Conservation (phyloP, 2,888 invertebrate species). For the Dryadula phaetusa region DNA sequence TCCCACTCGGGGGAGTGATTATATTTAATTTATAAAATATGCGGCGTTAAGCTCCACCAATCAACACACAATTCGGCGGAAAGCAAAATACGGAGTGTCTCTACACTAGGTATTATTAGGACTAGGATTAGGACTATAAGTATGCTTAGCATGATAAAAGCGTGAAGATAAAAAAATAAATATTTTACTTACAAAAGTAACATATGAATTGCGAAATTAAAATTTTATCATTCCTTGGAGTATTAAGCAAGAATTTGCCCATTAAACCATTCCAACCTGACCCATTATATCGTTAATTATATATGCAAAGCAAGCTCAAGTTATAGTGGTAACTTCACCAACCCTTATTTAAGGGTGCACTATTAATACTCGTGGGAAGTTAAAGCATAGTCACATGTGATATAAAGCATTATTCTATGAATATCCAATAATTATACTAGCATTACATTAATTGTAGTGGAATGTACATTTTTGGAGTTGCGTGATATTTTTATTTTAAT, state of each 20-base stretch:
- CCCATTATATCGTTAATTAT: background rate
- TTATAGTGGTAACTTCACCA: background rate
- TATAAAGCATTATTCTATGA: conserved; percentile 1
- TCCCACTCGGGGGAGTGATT: too few species aligned
- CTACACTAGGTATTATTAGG: too few species aligned
- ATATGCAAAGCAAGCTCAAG: background rate
- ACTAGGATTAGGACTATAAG: too few species aligned
- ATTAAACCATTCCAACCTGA: background rate
- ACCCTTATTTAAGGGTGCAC: conserved; percentile 1
- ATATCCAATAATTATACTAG: background rate
- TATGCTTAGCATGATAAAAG: too few species aligned
- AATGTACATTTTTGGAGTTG: conserved; percentile 9
- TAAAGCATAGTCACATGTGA: background rate
- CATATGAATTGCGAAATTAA: too few species aligned
- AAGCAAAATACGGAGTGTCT: too few species aligned
- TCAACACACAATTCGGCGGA: too few species aligned
- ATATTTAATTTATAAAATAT: too few species aligned
- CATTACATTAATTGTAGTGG: background rate
- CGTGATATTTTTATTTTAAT: background rate
- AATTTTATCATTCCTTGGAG: background rate
- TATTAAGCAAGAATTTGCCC: background rate
- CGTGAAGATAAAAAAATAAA: too few species aligned
- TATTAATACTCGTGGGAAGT: conserved; percentile 4
- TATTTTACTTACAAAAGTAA: too few species aligned
- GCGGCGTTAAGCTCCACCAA: too few species aligned